These are phyloP conservation scores for Pseudochaenichthys georgianus DNA, from an alignment of 2,797 vertebrate genomes.

Conservation along the genomic window DNA sequence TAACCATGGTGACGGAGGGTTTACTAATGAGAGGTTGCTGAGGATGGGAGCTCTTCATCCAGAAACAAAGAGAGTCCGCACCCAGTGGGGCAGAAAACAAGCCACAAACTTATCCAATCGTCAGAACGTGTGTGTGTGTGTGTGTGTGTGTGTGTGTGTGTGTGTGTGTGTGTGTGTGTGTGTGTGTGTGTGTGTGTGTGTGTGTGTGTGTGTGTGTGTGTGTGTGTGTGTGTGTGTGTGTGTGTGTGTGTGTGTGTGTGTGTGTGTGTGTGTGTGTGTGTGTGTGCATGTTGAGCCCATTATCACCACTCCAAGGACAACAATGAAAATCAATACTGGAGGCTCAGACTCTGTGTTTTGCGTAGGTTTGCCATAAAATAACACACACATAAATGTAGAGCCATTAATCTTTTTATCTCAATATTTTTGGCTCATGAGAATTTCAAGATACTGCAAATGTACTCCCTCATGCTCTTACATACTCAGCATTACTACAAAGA, in stretches of 20 bases:
- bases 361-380: background rate
- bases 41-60: conserved; percentile 56
- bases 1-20: conserved; percentile 70
- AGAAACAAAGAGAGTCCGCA: conserved; percentile 59
- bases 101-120: conserved; percentile 32
- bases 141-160: no score
- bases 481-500: background rate
- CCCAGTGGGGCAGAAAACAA: conserved; percentile 66
- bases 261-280: conserved; percentile 3
- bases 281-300: conserved; percentile 22
- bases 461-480: background rate
- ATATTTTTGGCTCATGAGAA: background rate
- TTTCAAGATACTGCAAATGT: background rate
- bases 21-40: conserved; percentile 59
- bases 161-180: no score
- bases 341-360: conserved; percentile 5
- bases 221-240: no score
- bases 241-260: no score
- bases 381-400: background rate
- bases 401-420: background rate
- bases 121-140: no score
- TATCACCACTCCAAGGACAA: conserved; percentile 37
- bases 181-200: no score
- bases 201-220: no score
- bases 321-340: conserved; percentile 43